A percentile compares a stretch with the other conserved stretches of the same genome.
phyloP scores from a whole-genome alignment of 2,113 vertebrate genomes.

The Semnopithecus entellus region DNA sequence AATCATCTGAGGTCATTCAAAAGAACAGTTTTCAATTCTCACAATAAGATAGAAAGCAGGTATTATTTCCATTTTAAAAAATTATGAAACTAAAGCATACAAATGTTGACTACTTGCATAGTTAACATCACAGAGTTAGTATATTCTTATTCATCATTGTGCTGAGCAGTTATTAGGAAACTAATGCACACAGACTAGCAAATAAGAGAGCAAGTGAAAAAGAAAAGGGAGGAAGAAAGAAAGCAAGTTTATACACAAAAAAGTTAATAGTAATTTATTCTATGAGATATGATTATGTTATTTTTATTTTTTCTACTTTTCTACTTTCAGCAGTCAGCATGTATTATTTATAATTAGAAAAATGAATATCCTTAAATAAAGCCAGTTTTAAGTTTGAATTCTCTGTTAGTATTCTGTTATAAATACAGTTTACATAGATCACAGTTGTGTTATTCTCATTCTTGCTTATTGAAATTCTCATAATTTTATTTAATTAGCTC shows the following conservation, averaged over 20 bases:
- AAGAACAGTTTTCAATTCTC: not conserved
- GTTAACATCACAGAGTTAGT: not conserved
- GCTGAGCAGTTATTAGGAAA: not conserved
- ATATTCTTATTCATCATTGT: not conserved
- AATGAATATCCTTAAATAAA: not conserved
- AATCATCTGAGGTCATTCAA: not conserved
- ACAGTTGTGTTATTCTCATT: not conserved
- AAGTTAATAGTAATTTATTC: not conserved
- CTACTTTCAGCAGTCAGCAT: not conserved
- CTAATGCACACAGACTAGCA: not conserved
- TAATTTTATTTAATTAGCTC: not conserved
- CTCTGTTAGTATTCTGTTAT: not conserved
- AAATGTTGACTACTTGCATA: not conserved
- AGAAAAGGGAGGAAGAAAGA: not conserved
- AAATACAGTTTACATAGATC: not conserved
- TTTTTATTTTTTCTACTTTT: not conserved
- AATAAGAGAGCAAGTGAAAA: not conserved
- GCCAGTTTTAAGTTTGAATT: not conserved
- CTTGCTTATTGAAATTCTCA: not conserved
- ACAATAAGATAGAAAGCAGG: not conserved
- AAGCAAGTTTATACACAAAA: not conserved
- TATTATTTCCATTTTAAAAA: not conserved
- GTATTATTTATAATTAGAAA: slow-evolving; percentile 17
- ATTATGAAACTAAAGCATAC: not conserved
- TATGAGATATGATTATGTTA: not conserved